Base-by-base conservation (phyloP, 2,888 invertebrate species). In the Diabrotica balteata region DNA sequence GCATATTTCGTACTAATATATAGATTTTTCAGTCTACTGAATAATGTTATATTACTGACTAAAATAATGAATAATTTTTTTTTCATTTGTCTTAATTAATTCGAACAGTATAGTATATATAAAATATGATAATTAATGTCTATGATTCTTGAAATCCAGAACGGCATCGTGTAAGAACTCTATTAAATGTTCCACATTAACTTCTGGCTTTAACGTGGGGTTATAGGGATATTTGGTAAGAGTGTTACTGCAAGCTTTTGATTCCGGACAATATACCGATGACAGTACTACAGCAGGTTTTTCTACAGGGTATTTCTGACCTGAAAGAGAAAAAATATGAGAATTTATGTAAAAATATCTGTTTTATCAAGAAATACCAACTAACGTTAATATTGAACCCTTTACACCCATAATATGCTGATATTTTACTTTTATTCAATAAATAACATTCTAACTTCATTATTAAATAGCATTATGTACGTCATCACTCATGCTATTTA, bases 241-340 rank as follows among this genome's bases (percentile, higher is more conserved):
- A 52, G 46, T 22, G 63, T 72, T 72, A 32, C 62, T 73, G 62
- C 78, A 80, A 10, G 75, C 68, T 65, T 71, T 77, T 45, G 78
- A 76, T 22, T 77, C 73, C 60, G 75, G 73, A 65, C 89, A 88
- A 79, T 89, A 89, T n/a, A 89, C 83, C 9, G 89, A 90, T 68
- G 86, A 81, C 6, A 90, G 75, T 4, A 81, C 84, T 47, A 90
- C 79, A 58, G 83, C 81, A 45, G 90, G 90, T 52, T 83, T 83
- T 67, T 87, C 87, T 58, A 85, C 84, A 7, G 90, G 90, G 80
- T 89, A 90, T 72, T 84, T 77, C 8, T 76, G 73, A 59, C 80
- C 82, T 82, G 49, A 46, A 68, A 67, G 6, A 46, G 6, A 46
- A 54, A 32, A 4, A 32, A 17, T 1, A 32, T 32, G 32, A 32